phyloP scores from a whole-genome alignment of 2,888 invertebrate species.

The Gymnocheta viridis region DNA sequence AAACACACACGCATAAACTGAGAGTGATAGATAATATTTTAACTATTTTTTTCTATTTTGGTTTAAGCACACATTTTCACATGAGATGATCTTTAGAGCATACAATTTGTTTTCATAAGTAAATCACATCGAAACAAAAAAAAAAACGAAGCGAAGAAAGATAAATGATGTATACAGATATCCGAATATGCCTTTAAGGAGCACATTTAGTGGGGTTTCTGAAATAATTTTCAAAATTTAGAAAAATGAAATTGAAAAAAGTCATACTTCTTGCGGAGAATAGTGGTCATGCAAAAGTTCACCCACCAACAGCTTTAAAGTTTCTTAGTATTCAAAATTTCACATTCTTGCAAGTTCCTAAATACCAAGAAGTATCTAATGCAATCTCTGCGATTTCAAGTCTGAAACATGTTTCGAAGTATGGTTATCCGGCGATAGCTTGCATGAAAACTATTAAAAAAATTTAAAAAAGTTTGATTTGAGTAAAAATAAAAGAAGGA shows the following conservation, averaged over 20 bases:
- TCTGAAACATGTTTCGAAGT: too few species aligned
- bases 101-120: constrained; percentile 44
- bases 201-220: too few species aligned
- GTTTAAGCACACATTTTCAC: constrained; percentile 37
- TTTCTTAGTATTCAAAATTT: neutral
- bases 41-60: neutral
- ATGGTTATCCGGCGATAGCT: too few species aligned
- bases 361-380: too few species aligned
- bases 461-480: too few species aligned
- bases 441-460: too few species aligned
- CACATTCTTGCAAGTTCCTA: neutral
- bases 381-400: too few species aligned
- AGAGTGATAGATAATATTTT: constrained; percentile 22
- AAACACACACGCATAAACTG: neutral
- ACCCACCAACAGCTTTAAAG: neutral
- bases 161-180: too few species aligned
- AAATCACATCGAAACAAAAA: constrained; percentile 1
- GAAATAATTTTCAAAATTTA: too few species aligned
- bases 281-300: neutral
- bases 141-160: neutral
- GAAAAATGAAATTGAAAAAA: too few species aligned
- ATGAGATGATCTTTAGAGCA: constrained; percentile 21
- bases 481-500: too few species aligned
- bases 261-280: neutral
- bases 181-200: too few species aligned